Evolutionary conservation across 2,797 vertebrate genomes (phyloP).

Genomic region (Lemur catta): DNA sequence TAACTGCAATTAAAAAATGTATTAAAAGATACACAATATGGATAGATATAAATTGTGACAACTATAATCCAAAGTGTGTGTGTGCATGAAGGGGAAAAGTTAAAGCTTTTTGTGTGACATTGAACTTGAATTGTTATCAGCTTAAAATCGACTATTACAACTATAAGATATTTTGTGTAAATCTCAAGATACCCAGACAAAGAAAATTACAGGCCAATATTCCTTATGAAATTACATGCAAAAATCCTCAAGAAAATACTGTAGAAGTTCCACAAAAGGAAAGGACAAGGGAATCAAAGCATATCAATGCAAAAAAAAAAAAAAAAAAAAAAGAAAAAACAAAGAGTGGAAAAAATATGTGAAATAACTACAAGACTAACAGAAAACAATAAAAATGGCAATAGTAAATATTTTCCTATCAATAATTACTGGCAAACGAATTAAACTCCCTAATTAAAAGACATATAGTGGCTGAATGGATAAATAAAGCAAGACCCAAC

Average conservation of each 20-base stretch:
- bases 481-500: not conserved
- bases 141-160: not conserved
- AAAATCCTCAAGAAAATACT: no score
- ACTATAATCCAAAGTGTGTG: not conserved
- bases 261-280: not conserved
- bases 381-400: not conserved
- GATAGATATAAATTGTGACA: not conserved
- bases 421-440: not conserved
- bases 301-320: not conserved
- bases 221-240: no score
- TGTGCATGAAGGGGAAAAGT: not conserved
- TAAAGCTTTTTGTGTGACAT: not conserved
- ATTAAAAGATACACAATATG: not conserved
- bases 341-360: not conserved
- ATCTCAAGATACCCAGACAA: not conserved
- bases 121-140: not conserved
- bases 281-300: not conserved
- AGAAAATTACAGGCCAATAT: no score
- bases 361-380: not conserved
- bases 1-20: not conserved
- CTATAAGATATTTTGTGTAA: not conserved
- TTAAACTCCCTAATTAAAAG: not conserved
- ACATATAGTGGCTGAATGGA: not conserved
- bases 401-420: not conserved
- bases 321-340: not conserved